These are phyloP conservation scores for Pomacea canaliculata DNA, from an alignment of 2,888 invertebrate species.

Conservation along the genomic window DNA sequence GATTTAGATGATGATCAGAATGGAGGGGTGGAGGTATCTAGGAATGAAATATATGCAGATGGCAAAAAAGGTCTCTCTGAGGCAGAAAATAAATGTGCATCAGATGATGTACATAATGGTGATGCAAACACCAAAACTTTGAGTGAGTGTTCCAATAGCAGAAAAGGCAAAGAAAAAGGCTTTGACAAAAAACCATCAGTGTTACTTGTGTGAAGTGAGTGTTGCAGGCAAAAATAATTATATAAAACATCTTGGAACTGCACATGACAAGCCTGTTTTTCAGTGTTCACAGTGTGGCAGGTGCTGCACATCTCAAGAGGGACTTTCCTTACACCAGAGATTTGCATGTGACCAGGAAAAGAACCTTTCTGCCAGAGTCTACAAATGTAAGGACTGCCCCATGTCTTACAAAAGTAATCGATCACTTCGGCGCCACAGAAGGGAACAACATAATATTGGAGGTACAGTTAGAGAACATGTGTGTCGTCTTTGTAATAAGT, in stretches of 20 bases:
- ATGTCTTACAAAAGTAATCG: background rate
- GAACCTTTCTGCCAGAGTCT: background rate
- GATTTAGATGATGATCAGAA: too few relatives aligned
- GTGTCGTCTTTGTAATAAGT: background rate
- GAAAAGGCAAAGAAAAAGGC: background rate
- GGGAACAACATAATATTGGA: background rate
- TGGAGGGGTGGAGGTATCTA: too few relatives aligned
- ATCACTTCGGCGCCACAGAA: background rate
- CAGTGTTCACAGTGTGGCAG: background rate
- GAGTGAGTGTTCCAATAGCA: too few relatives aligned
- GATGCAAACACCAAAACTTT: too few relatives aligned
- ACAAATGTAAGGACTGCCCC: background rate
- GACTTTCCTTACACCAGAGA: background rate
- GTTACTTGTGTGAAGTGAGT: background rate
- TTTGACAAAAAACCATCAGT: background rate
- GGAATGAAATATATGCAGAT: too few relatives aligned
- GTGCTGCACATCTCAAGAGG: background rate
- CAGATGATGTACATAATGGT: too few relatives aligned
- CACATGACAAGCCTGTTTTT: background rate
- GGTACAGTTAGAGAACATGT: background rate
- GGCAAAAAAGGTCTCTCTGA: too few relatives aligned
- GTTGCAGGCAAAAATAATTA: background rate
- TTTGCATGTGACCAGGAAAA: background rate
- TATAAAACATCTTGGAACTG: background rate
- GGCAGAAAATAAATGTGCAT: too few relatives aligned